Evolutionary conservation across 2,113 vertebrate species (phyloP), one percentile per base, ranked within the genome.

Genomic region (Muntiacus muntjak): DNA sequence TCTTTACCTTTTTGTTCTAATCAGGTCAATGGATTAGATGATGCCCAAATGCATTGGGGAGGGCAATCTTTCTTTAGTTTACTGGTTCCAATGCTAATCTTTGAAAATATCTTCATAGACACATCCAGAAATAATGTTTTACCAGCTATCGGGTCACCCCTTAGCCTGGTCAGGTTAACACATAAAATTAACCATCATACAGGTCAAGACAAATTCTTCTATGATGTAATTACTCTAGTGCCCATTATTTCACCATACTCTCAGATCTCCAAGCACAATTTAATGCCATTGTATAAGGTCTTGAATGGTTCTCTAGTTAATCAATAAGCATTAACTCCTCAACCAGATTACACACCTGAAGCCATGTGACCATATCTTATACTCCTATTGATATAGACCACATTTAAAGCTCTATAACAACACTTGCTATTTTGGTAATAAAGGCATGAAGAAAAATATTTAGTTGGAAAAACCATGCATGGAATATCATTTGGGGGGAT

Each of bases 401-500:
- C 89, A 94, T 78, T 26, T 85, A 90, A 96, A 96, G 10, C 57
- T 97, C 78, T 91, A 14, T 11, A 91, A 95, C 1, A 52, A 50
- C 76, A 87, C 14, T 84, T 92, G 94, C 21, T 84, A 64, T 94
- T 87, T 86, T 82, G 43, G 30, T 74, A 96, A 97, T 74, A 96
- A 97, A 89, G 13, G 5, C n/a, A 85, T 90, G 26, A 95, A 97
- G 87, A 89, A 92, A 97, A 62, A 90, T 10, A 52, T 86, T 87
- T 84, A 87, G 33, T 55, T 83, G 52, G 81, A 64, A 89, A 97
- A 95, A 94, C 14, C 40, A 67, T 57, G n/a, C 40, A 76, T 96
- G 47, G 52, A 95, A 91, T 33, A 82, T 19, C 17, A 19, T 54
- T 82, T 43, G 15, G 52, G 14, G 52, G 67, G 55, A 71, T 88